Evolutionary conservation across 2,888 invertebrate genomes (phyloP).

Genomic region (Danaus chrysippus): DNA sequence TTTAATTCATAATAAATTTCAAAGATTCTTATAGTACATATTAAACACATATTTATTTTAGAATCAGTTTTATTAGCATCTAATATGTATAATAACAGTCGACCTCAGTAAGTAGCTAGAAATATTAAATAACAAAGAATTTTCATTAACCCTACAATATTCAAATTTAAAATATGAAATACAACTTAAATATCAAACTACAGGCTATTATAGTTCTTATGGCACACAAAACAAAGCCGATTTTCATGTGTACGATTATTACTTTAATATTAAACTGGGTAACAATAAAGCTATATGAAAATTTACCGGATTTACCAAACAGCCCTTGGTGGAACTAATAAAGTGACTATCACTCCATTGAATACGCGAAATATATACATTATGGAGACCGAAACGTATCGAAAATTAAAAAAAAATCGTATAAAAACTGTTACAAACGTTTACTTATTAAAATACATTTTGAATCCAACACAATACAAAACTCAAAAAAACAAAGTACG

Average conservation of each 20-base stretch:
- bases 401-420: too few relatives aligned
- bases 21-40: too few relatives aligned
- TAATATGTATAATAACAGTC: too few relatives aligned
- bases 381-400: background rate
- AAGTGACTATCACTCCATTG: conserved; percentile 21
- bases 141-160: conserved; percentile 28
- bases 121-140: conserved; percentile 16
- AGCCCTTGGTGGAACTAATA: conserved; percentile 18
- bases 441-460: too few relatives aligned
- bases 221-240: background rate
- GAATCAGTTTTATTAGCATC: too few relatives aligned
- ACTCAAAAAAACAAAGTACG: too few relatives aligned
- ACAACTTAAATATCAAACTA: conserved; percentile 7
- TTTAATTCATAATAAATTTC: too few relatives aligned
- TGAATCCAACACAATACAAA: too few relatives aligned
- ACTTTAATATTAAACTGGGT: conserved; percentile 16
- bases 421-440: too few relatives aligned
- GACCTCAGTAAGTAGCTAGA: conserved; percentile 4
- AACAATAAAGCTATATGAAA: background rate
- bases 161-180: conserved; percentile 36
- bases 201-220: background rate
- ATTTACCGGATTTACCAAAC: conserved; percentile 16
- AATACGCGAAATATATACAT: conserved; percentile 16
- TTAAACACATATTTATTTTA: too few relatives aligned
- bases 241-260: conserved; percentile 12